Base-by-base conservation (phyloP, 2,797 vertebrate species). In the Leptodactylus fallax region DNA sequence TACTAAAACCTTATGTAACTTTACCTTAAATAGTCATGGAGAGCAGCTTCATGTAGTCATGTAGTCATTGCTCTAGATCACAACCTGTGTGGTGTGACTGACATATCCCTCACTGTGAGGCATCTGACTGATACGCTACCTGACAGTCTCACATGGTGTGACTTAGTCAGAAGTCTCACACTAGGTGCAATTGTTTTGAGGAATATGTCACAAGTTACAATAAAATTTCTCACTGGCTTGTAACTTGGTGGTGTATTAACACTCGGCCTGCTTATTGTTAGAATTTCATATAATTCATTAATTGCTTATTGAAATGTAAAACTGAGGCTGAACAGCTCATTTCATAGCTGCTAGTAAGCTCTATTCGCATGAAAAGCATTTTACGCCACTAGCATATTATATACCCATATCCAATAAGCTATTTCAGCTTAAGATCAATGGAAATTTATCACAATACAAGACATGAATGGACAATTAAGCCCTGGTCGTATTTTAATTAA, bases 401-500 rank as follows among this genome's bases (percentile, higher is more conserved):
- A 78, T 86, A 65, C 36, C 25, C 58, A 88, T 69, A 83, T 56
- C 58, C 82, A 74, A 90, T 78, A 86, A 81, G 77, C 81, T 82
- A 85, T 88, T 88, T 90, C 13, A 83, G 61, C 77, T 79, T 76
- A 49, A 60, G 56, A 58, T 53, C 90, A 85, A 17, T 85, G 69
- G 21, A 12, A n/a, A 45, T 90, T 89, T 87, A 89, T 76, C 80
- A 87, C 87, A 90, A 71, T 45, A 45, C 84, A 90, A 80, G 77
- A 0, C 14, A 58, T 79, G 86, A 91, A 74, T 0, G 84, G 71
- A 85, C 87, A 87, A 87, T 87, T 90, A 86, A 87, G 87, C 63
- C 78, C 27, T 19, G 71, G 72, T 58, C 84, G 27, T 88, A 72
- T 90, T 93, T 90, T 74, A 89, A 51, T 65, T 88, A 84, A 84